Percentiles rank a stretch among this genome's conserved stretches.
Conservation (phyloP, 2,888 invertebrate genomes). For the Xestia rhomboidea region DNA sequence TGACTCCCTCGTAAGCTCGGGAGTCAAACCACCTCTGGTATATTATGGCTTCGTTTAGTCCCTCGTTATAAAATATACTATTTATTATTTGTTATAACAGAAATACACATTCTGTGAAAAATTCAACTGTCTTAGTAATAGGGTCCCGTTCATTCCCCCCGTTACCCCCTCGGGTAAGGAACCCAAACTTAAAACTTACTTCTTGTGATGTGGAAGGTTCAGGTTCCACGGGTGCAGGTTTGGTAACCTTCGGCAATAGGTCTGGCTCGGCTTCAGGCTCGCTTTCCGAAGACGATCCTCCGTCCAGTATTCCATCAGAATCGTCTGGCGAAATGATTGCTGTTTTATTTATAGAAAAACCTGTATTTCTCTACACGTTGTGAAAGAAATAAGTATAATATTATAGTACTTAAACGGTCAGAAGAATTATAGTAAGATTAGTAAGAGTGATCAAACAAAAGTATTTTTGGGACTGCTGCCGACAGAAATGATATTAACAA, state of each 20-base stretch:
- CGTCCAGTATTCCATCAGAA: slow-evolving; percentile 69
- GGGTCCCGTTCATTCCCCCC: too few relatives aligned
- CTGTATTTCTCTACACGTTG: background rate
- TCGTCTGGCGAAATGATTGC: slow-evolving; percentile 66
- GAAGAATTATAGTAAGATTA: background rate
- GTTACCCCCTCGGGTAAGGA: too few relatives aligned
- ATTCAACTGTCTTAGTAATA: too few relatives aligned
- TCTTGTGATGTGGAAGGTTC: slow-evolving; percentile 71
- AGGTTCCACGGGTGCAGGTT: slow-evolving; percentile 59
- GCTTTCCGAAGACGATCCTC: slow-evolving; percentile 73
- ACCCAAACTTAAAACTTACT: slow-evolving; percentile 49
- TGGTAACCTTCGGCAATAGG: slow-evolving; percentile 38
- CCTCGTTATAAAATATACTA: too few relatives aligned
- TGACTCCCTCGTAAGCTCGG: too few relatives aligned
- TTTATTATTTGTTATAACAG: too few relatives aligned
- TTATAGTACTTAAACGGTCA: too few relatives aligned
- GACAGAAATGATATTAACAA: background rate
- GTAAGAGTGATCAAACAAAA: background rate
- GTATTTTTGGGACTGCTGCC: background rate
- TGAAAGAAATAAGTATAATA: background rate
- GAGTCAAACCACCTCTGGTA: too few relatives aligned
- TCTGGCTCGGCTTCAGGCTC: slow-evolving; percentile 68
- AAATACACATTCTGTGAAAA: too few relatives aligned
- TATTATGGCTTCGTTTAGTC: too few relatives aligned
- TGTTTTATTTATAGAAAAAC: background rate